Conservation (phyloP, 2,888 invertebrate genomes). For the Rhagonycha lutea region DNA sequence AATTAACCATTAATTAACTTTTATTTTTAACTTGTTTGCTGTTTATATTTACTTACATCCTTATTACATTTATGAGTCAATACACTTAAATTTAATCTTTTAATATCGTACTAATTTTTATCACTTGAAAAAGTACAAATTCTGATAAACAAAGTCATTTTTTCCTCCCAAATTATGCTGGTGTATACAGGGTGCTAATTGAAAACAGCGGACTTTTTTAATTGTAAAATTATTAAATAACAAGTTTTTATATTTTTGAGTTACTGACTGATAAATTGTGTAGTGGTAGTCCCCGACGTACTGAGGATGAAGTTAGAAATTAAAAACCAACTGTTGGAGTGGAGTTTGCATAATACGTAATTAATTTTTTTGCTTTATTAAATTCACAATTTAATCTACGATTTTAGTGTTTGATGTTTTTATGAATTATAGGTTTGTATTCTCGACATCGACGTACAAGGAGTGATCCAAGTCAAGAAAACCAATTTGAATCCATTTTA, state of each 20-base stretch:
- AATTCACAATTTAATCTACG: background rate
- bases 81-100: background rate
- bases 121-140: background rate
- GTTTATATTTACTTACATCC: background rate
- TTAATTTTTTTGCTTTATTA: background rate
- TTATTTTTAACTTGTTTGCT: background rate
- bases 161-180: background rate
- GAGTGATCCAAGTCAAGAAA: constrained; percentile 64
- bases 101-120: background rate
- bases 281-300: background rate
- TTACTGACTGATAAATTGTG: background rate
- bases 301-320: background rate
- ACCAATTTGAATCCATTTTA: constrained; percentile 81
- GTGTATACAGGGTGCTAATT: background rate
- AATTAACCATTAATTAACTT: background rate
- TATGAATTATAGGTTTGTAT: constrained; percentile 46
- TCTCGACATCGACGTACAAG: constrained; percentile 42
- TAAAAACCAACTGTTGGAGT: background rate
- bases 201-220: background rate
- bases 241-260: background rate
- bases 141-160: background rate
- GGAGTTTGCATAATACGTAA: background rate
- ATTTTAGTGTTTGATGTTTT: background rate
- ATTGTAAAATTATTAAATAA: background rate
- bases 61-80: background rate